Conservation (phyloP, 2,888 invertebrate species). For the Ctenicera cuprea region DNA sequence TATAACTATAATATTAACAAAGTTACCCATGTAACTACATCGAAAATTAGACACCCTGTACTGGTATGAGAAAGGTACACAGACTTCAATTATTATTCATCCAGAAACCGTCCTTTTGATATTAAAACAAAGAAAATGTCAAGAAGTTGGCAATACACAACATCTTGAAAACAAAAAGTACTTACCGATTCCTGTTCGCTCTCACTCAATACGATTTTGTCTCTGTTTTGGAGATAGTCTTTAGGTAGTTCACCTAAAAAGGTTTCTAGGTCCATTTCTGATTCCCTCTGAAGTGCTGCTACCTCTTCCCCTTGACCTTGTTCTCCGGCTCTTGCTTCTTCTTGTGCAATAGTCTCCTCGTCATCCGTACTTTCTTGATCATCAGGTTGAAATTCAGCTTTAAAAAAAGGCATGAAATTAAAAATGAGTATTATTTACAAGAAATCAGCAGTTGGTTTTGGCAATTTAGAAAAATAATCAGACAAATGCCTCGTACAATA, state of each 20-base stretch:
- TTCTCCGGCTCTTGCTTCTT: constrained; percentile 78
- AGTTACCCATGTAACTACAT: too few relatives aligned
- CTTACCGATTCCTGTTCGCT: constrained; percentile 64
- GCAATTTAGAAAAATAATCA: constrained; percentile 51
- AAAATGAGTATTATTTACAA: constrained; percentile 1
- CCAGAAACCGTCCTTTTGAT: too few relatives aligned
- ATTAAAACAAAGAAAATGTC: too few relatives aligned
- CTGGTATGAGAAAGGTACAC: too few relatives aligned
- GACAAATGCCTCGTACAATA: constrained; percentile 63
- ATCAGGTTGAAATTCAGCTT: constrained; percentile 91
- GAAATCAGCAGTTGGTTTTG: too few relatives aligned
- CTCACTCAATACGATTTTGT: constrained; percentile 74
- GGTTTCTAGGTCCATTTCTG: constrained; percentile 91
- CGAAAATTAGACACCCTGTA: too few relatives aligned
- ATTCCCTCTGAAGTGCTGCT: constrained; percentile 90
- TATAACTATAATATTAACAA: too few relatives aligned
- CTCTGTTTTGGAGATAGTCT: constrained; percentile 84
- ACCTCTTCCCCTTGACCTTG: constrained; percentile 81
- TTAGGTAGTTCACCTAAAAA: constrained; percentile 87
- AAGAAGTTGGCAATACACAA: too few relatives aligned
- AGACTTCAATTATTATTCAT: too few relatives aligned
- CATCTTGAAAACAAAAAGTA: too few relatives aligned
- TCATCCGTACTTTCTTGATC: constrained; percentile 88
- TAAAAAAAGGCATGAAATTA: constrained; percentile 34
- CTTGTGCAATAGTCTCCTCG: constrained; percentile 94